These are phyloP conservation scores for Odocoileus hemionus DNA, from an alignment of 2,113 vertebrate genomes.

Conservation along the genomic window DNA sequence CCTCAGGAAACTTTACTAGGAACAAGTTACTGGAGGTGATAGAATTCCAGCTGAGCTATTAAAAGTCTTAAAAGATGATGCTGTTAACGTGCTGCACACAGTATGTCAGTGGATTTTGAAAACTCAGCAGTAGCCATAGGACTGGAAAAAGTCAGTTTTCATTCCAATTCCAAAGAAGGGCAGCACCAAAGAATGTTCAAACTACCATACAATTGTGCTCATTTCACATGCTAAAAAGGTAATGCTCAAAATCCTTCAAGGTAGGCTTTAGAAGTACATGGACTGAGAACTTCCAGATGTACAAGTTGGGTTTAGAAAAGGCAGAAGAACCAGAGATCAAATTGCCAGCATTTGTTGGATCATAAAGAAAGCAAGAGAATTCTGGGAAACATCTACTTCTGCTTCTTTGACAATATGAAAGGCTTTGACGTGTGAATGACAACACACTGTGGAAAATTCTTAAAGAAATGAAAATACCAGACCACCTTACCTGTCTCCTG, in stretches of 20 bases:
- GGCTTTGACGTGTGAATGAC: neutral
- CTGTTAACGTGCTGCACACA: neutral
- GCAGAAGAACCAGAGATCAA: neutral
- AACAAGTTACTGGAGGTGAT: neutral
- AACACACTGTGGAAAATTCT: neutral
- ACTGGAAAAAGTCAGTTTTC: neutral
- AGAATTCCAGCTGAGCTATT: neutral
- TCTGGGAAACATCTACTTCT: accelerated
- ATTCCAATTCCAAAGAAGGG: neutral
- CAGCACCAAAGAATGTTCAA: neutral
- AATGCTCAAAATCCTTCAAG: neutral
- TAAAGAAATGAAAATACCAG: neutral
- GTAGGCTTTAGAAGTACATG: neutral
- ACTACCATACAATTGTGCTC: neutral
- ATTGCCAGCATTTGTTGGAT: neutral
- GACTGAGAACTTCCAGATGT: neutral
- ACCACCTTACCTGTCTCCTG: neutral
- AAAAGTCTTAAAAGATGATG: neutral
- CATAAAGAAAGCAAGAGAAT: neutral
- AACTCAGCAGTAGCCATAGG: neutral
- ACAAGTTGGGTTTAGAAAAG: neutral
- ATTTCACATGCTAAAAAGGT: neutral
- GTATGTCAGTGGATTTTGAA: neutral
- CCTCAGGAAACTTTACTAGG: neutral
- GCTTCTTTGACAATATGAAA: neutral